Base-by-base conservation (phyloP, 2,888 invertebrate species). In the Agrochola litura region DNA sequence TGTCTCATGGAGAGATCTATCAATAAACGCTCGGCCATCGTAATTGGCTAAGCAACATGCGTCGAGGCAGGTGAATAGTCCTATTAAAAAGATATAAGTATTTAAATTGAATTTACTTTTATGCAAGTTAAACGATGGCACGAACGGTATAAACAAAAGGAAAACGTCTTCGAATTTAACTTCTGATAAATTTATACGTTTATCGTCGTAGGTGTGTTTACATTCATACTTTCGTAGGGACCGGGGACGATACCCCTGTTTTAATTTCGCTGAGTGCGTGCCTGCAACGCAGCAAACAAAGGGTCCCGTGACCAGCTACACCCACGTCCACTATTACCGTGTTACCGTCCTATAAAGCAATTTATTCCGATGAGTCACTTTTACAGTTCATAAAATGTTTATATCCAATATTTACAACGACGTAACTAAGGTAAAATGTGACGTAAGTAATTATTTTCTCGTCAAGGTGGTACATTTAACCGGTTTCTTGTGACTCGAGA, bases 181-280 rank as follows among this genome's bases (percentile, higher is more conserved):
- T 78, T 73, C 19, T 63, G 68, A 68, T 61, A n/a, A 70, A 73
- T 73, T 79, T 82, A 83, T 85, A 78, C 76, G 71, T 71, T 63
- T 63, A 65, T 75, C 37, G 19, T 74, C 19, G 72, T 78, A 61
- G 73, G 80, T 69, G 74, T 81, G 77, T 79, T 79, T 85, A 79
- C 78, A 80, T 77, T 69, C 73, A 84, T 90, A 89, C 88, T 90
- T 91, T 89, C 66, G 86, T 87, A 86, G 89, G 90, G 86, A 77
- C 77, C 60, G 83, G 89, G 93, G 92, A 90, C 93, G 90, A 91
- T 93, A 92, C 93, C 94, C 95, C 61, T 78, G 86, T 90, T 95
- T 95, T 96, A 96, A 96, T 96, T 95, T 95, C 89, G 91, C 95
- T 95, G 92, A 96, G 96, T 95, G 96, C 94, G 92, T 93, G 94